Percentiles rank a stretch among this genome's conserved stretches.
These are phyloP conservation scores for Hirudinaria manillensis DNA, from an alignment of 2,888 invertebrate genomes.

Conservation along the genomic window DNA sequence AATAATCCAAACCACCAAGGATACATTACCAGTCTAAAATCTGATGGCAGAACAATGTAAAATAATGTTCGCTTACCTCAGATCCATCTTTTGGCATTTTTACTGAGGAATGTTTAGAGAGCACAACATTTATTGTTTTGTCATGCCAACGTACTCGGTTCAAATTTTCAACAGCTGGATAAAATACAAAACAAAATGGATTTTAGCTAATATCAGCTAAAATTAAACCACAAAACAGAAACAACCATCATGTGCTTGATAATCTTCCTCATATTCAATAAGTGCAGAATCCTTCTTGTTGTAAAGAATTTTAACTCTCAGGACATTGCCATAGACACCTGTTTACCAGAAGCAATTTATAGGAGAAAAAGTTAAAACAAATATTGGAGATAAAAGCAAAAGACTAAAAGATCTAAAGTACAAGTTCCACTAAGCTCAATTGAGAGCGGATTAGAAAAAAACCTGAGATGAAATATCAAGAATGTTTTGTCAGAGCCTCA, in stretches of 20 bases:
- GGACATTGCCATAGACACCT: conserved; percentile 29
- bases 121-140: conserved; percentile 22
- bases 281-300: conserved; percentile 29
- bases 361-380: neutral
- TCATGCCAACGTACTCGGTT: conserved; percentile 23
- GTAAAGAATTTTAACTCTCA: conserved; percentile 25
- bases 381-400: neutral
- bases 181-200: neutral
- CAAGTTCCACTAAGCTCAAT: neutral
- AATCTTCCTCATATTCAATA: conserved; percentile 27
- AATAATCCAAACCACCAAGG: neutral
- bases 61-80: neutral
- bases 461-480: too few species aligned
- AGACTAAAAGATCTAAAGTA: neutral
- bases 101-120: conserved; percentile 2
- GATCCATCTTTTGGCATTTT: conserved; percentile 27
- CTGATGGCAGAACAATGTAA: neutral
- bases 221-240: neutral
- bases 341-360: neutral
- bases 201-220: neutral
- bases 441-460: too few species aligned
- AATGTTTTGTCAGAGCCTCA: too few species aligned
- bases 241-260: conserved; percentile 28
- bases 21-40: neutral
- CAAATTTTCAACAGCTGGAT: conserved; percentile 21